Base-by-base conservation (phyloP, 2,888 invertebrate genomes). In the Dioctria linearis region DNA sequence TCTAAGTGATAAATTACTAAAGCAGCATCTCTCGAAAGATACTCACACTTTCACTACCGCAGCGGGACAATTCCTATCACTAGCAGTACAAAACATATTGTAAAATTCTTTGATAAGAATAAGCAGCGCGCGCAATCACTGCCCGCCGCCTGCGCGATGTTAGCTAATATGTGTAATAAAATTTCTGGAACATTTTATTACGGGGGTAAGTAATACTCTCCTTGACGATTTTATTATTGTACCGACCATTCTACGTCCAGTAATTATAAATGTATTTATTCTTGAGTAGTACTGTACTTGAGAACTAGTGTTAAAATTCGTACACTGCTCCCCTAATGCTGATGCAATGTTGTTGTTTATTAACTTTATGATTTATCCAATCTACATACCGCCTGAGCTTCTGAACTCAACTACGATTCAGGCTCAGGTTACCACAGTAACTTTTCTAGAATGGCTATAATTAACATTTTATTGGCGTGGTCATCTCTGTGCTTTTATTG, bases 21-120 rank as follows among this genome's bases (percentile, higher is more conserved):
- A 69, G 69, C 49, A 46, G 40, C 67, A 67, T 67, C 46, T 67
- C 67, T 67, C 25, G 43, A 13, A 42, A 46, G 43, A 66, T 13
- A 66, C 3, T n/a, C 8, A 46, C 9, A n/a, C 1, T 54, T 54
- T 54, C 6, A 54, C 54, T 11, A n/a, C 6, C 11, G 54, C 25
- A 25, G 25, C 25, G 25, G 25, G 0, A 25, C 25, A 25, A 25
- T 25, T 1, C 25, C 25, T 2, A 25, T 25, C 25, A 25, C 25
- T 25, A 25, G 25, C 25, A 25, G 25, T 25, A 25, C 25, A 25
- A 25, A 25, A 25, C 25, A 25, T 25, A 25, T 25, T 25, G 25
- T 25, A 25, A 25, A 25, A 25, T 25, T 25, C 25, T 25, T 25
- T 25, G 25, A 25, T 25, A 25, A 25, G 25, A 25, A 25, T 25